Evolutionary conservation across 2,797 vertebrate species (phyloP).

Genomic region (Chelonia mydas): DNA sequence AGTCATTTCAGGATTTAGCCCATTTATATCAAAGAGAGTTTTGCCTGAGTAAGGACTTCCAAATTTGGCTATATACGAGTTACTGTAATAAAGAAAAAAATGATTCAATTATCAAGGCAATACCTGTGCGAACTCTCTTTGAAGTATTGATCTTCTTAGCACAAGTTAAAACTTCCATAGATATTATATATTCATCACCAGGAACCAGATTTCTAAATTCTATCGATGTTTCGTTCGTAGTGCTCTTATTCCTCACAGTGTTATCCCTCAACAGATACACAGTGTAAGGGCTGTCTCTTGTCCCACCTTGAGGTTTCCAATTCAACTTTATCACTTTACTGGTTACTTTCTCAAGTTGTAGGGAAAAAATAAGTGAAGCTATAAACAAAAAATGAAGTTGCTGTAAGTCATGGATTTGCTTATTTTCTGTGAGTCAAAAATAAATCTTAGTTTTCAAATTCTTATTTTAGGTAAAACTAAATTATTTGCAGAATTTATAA

Average conservation of each 20-base stretch:
- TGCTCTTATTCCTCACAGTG: rapidly evolving
- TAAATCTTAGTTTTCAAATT: neutral
- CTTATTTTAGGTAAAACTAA: neutral
- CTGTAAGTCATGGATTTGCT: neutral
- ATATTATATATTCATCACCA: constrained; percentile 39
- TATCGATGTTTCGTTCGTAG: neutral
- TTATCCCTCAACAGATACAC: neutral
- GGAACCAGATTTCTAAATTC: constrained; percentile 35
- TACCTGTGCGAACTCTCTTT: constrained; percentile 58
- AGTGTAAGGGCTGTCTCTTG: constrained; percentile 18
- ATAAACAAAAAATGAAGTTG: neutral
- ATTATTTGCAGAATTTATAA: no score
- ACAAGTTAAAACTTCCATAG: constrained; percentile 30
- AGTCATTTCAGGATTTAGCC: neutral
- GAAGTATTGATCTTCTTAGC: constrained; percentile 23
- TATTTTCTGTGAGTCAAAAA: neutral
- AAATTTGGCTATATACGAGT: neutral
- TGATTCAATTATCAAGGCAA: neutral
- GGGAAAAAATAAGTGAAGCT: constrained; percentile 27
- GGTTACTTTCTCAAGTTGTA: neutral
- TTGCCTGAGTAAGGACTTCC: neutral
- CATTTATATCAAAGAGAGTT: neutral
- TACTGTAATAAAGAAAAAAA: neutral
- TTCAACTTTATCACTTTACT: constrained; percentile 36
- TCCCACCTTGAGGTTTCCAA: constrained; percentile 41